A percentile compares a stretch with the other conserved stretches of the same genome.
These are phyloP conservation scores for Caenorhabditis remanei DNA, from an alignment of 1,140 invertebrate genomes.

Conservation along the genomic window DNA sequence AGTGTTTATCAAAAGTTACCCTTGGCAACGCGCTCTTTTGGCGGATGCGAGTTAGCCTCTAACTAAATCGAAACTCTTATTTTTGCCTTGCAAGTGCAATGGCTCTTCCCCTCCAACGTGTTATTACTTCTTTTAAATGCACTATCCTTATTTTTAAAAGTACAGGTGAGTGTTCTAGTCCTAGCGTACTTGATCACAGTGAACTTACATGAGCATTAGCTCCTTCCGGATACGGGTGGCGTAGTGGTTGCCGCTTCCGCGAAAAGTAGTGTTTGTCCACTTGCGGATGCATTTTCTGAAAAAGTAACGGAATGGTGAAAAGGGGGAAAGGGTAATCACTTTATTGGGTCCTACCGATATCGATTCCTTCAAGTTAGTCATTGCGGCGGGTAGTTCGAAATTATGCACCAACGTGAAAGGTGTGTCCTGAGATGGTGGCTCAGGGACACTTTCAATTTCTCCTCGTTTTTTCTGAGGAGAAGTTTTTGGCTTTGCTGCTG, in stretches of 20 bases:
- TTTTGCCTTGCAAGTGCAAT: not conserved
- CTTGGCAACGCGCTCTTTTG: not conserved
- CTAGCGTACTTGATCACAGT: no score
- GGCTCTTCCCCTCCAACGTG: not conserved
- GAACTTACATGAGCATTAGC: slow-evolving; percentile 18
- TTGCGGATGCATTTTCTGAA: slow-evolving; percentile 21
- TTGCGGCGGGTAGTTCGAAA: slow-evolving; percentile 11
- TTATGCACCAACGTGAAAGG: not conserved
- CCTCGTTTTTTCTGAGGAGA: slow-evolving; percentile 12
- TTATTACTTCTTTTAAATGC: no score
- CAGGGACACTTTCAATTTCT: slow-evolving; percentile 3
- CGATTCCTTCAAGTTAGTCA: slow-evolving; percentile 7
- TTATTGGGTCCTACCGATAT: slow-evolving; percentile 11
- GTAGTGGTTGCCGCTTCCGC: not conserved
- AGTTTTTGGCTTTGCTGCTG: slow-evolving; percentile 34
- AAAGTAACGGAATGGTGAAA: not conserved
- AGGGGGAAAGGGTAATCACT: not conserved
- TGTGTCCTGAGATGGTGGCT: slow-evolving; percentile 4
- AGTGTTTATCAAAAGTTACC: slow-evolving; percentile 34
- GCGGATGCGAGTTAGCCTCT: not conserved
- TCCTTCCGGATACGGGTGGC: slow-evolving; percentile 11
- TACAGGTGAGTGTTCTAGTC: not conserved
- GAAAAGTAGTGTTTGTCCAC: slow-evolving; percentile 33
- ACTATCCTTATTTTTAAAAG: no score
- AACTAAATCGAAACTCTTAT: not conserved